phyloP scores from a whole-genome alignment of 2,113 vertebrate genomes.

The Podiceps cristatus region DNA sequence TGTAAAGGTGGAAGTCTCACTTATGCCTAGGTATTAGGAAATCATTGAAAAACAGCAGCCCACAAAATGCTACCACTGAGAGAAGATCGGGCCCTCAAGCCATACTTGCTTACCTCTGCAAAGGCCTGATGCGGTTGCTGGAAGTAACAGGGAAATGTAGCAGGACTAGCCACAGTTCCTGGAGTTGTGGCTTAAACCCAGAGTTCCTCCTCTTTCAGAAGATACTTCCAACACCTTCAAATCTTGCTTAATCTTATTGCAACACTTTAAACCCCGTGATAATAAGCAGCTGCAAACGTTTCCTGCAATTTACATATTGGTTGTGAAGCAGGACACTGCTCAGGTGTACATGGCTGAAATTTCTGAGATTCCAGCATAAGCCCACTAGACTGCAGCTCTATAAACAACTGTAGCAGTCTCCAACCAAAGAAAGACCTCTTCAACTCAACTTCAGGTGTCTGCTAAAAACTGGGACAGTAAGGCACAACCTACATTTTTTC shows the following conservation, averaged over 20 bases:
- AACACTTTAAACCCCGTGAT: background rate
- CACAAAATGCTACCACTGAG: background rate
- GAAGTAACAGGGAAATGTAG: background rate
- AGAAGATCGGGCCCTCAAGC: background rate
- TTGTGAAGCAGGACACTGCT: background rate
- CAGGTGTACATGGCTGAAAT: background rate
- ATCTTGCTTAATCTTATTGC: background rate
- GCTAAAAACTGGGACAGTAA: background rate
- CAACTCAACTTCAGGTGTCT: background rate
- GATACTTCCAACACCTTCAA: background rate
- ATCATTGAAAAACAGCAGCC: background rate
- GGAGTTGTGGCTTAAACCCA: background rate
- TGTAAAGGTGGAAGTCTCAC: background rate
- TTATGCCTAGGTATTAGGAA: background rate
- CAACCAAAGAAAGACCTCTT: background rate
- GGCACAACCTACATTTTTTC: background rate
- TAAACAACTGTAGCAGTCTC: background rate
- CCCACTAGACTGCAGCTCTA: background rate
- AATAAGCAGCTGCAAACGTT: background rate
- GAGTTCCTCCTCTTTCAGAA: background rate
- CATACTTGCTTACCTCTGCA: background rate
- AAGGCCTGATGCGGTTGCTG: background rate
- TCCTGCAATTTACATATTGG: rapidly evolving
- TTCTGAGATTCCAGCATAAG: background rate
- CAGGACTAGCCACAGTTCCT: background rate